Evolutionary conservation across 2,888 invertebrate genomes (phyloP), one percentile per base, ranked within the genome.

Genomic region (Mongoloraphidia duomilia): DNA sequence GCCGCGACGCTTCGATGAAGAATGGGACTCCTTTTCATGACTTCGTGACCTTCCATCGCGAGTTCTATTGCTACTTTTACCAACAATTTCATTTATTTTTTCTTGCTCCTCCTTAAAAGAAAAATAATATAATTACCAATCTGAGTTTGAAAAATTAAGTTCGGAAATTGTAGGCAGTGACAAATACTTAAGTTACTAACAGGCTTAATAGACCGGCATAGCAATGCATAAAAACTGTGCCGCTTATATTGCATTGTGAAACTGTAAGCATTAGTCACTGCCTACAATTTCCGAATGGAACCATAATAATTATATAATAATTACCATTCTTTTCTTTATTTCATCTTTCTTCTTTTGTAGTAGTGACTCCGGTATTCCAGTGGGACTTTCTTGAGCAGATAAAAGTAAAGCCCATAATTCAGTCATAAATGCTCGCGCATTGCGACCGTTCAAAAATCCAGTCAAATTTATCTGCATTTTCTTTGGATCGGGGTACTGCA

Each of bases 381-480:
- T 88, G 41, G 90, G 88, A 57, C 91, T 91, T 46, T 94, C 90
- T 69, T 95, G 95, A 2, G 97, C 98, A 48, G 94, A 95, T 52
- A 94, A 76, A 56, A 99, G 72, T 57, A 96, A 71, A 54, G 89
- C 86, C 98, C 98, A 99, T 47, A 99, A 74, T 68, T 98, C 97
- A 4, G 88, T 88, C 89, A 97, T 94, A 69, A 99, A 99, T 59
- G 90, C 84, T 39, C 97, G 79, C 13, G 98, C 95, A 70, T 96
- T 94, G 68, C 93, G 92, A 10, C 95, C 95, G 65, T 98, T 97
- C 53, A 99, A 74, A 70, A 99, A 99, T 43, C 98, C 98, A 42
- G 98, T 99, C 69, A 99, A 75, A 72, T 98, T 98, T 64, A 99
- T 99, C 79, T 99, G 97, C 85, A 98, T 97, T 71, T 94, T 91